Percentiles rank a stretch among this genome's conserved stretches.
Conservation (phyloP, 23 tunicate genomes). For the Trididemnum nubilum region DNA sequence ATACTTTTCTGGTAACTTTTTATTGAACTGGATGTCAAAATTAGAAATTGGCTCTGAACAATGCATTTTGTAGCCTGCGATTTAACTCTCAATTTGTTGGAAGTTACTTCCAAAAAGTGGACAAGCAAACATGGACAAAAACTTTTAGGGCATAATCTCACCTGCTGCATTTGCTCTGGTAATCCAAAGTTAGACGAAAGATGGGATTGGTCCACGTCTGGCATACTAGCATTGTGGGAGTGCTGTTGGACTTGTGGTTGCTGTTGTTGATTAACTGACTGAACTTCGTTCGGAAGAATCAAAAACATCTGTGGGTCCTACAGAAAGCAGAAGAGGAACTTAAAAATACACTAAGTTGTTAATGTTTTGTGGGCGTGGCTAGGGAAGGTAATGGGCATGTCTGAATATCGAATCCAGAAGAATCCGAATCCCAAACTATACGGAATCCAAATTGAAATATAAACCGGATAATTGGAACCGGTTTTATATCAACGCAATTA, state of each 20-base stretch:
- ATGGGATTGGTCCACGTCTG: slow-evolving; percentile 2
- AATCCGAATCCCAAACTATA: too few species aligned
- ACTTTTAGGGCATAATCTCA: neutral
- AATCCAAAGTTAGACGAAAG: neutral
- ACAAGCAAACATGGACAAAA: too few species aligned
- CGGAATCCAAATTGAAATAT: too few species aligned
- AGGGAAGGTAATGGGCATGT: neutral
- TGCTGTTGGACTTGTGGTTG: neutral
- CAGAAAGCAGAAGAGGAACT: neutral
- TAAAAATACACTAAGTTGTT: neutral
- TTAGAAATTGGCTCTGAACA: too few species aligned
- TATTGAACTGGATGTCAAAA: too few species aligned
- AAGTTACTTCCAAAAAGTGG: neutral
- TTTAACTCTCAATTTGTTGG: too few species aligned
- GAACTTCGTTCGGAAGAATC: neutral
- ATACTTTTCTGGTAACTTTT: too few species aligned
- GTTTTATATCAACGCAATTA: too few species aligned
- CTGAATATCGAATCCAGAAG: too few species aligned
- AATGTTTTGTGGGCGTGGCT: neutral
- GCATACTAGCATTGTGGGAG: neutral
- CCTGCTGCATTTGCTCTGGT: slow-evolving; percentile 12
- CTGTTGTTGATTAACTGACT: slow-evolving; percentile 3
- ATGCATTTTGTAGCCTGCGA: too few species aligned
- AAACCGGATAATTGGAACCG: too few species aligned
- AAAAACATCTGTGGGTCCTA: neutral